phyloP scores from a whole-genome alignment of 2,797 vertebrate genomes.

The Vultur gryphus region DNA sequence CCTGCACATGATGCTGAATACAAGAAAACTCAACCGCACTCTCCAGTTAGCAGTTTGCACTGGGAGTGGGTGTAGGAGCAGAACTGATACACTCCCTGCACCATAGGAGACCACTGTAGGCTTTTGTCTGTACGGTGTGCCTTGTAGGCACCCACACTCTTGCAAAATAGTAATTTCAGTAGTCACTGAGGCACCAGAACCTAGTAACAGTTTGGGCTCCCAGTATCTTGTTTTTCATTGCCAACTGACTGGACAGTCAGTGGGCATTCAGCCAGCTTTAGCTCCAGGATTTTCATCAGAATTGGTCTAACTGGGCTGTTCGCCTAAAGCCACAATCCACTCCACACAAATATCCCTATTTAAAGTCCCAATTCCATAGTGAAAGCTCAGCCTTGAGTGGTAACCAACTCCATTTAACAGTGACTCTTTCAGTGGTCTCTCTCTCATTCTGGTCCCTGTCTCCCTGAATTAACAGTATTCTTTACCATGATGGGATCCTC shows the following conservation, averaged over 20 bases:
- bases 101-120: background rate
- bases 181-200: background rate
- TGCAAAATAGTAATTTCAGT: background rate
- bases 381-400: background rate
- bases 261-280: background rate
- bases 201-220: background rate
- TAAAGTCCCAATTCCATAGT: background rate
- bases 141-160: background rate
- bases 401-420: background rate
- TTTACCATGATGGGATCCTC: background rate
- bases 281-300: background rate
- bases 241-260: background rate
- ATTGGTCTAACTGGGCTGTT: background rate
- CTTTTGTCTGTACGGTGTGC: background rate
- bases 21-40: background rate
- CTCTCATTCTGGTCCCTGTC: background rate
- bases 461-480: background rate
- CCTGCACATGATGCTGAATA: background rate
- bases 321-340: background rate
- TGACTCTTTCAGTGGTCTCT: background rate
- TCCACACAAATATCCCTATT: background rate
- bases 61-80: background rate
- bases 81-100: background rate
- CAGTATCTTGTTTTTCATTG: background rate
- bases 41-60: background rate